Evolutionary conservation across 2,797 vertebrate genomes (phyloP).

Genomic region (Phalanger gymnotis): DNA sequence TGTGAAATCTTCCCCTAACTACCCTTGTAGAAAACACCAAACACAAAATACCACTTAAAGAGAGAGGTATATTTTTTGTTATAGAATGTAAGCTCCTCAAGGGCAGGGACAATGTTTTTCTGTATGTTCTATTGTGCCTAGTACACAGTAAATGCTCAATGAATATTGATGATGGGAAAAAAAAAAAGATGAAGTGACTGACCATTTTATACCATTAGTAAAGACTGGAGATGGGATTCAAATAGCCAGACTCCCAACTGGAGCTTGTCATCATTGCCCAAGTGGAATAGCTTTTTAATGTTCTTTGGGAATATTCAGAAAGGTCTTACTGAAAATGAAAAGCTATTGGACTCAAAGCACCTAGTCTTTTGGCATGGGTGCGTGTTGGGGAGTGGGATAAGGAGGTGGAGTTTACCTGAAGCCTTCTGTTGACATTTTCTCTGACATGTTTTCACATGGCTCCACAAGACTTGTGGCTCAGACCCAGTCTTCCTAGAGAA

Average conservation of each 20-base stretch:
- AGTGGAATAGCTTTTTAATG: not conserved
- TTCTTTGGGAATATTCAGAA: not conserved
- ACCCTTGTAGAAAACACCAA: no score
- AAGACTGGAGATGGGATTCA: not conserved
- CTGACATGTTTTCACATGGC: not conserved
- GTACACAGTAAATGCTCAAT: no score
- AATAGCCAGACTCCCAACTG: not conserved
- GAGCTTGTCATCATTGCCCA: not conserved
- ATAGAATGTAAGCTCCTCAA: no score
- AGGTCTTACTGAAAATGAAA: not conserved
- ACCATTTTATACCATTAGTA: not conserved
- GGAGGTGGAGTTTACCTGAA: not conserved
- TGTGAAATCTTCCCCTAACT: no score
- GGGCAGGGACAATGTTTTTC: no score
- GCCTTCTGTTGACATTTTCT: not conserved
- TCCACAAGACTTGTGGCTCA: not conserved
- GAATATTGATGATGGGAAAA: no score
- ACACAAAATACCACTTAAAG: no score
- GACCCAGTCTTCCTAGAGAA: not conserved
- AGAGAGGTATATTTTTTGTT: no score
- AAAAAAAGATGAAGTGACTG: not conserved
- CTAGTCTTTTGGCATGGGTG: not conserved
- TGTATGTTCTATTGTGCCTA: no score
- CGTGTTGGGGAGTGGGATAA: not conserved
- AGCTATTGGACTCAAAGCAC: not conserved